Base-by-base conservation (phyloP, 2,888 invertebrate species). In the Torymus auratus region DNA sequence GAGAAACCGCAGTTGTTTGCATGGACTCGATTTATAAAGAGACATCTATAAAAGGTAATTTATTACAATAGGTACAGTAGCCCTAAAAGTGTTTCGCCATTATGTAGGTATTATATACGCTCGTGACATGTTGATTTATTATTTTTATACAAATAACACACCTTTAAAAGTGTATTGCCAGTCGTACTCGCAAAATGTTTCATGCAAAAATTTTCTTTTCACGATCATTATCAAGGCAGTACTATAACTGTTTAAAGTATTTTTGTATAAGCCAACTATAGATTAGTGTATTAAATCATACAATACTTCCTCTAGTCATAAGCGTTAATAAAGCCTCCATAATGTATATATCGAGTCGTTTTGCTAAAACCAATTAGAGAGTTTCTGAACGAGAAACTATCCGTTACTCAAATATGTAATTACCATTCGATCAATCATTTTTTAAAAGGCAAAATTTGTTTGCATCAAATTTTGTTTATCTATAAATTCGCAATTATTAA, bases 311-410 rank as follows among this genome's bases (percentile, higher is more conserved):
- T 56, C 78, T 73, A 20, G 80, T 80, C 82, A 80, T 78, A 80
- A 82, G 80, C 80, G 80, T 80, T 78, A 72, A 82, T 80, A 82
- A 80, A 82, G 78, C 80, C 78, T 82, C 28, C 82, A 82, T 80
- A 80, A 80, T 80, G 75, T 23, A 64, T 62, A 64, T 56, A 74
- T 72, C 41, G 61, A 70, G 62, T 78, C 41, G 60, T 61, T 68
- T 67, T 69, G 2, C 61, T 50, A 76, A 62, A 77, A 72, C 10
- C 14, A 65, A 70, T 78, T 70, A 71, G 70, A 78, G 81, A 75
- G 53, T 78, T 74, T 78, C 58, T 64, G 23, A 60, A 62, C 17
- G 23, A 78, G 67, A 77, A 80, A 78, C 58, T 62, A 60, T 41
- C 41, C 41, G 7, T 72, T 56, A 73, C 28, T 82, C 73, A 83